Evolutionary conservation across 2,888 invertebrate species (phyloP).

Genomic region (Lithophane leautieri): DNA sequence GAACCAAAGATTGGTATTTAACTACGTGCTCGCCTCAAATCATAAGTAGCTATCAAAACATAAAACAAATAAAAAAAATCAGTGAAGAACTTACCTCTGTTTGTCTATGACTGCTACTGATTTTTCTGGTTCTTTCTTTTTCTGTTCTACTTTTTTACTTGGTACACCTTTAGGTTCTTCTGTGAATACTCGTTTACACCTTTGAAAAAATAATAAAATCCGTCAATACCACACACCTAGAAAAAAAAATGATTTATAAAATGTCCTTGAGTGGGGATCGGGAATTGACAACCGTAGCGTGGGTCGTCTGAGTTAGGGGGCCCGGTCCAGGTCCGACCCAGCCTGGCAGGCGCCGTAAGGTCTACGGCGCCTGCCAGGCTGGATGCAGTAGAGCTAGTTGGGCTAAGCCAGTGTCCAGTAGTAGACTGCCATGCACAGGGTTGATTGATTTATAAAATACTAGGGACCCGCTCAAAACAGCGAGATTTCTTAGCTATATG

Average conservation of each 20-base stretch:
- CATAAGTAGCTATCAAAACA: neutral
- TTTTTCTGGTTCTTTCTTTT: conserved; percentile 88
- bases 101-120: conserved; percentile 77
- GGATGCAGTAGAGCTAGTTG: neutral
- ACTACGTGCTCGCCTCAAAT: neutral
- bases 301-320: no score
- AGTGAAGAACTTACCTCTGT: conserved; percentile 75
- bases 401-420: neutral
- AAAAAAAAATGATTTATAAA: neutral
- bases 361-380: no score
- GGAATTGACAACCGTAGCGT: neutral
- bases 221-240: neutral
- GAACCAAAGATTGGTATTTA: neutral
- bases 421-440: no score
- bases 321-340: no score
- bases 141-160: conserved; percentile 87
- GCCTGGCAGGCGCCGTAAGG: no score
- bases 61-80: conserved; percentile 4
- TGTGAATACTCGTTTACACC: conserved; percentile 93
- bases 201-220: conserved; percentile 68
- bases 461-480: no score
- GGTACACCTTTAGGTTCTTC: conserved; percentile 93
- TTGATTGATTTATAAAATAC: conserved; percentile 1
- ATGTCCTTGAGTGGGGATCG: neutral
- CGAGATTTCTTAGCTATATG: no score